phyloP scores from a whole-genome alignment of 2,888 invertebrate species.

The Gnatocerus cornutus region DNA sequence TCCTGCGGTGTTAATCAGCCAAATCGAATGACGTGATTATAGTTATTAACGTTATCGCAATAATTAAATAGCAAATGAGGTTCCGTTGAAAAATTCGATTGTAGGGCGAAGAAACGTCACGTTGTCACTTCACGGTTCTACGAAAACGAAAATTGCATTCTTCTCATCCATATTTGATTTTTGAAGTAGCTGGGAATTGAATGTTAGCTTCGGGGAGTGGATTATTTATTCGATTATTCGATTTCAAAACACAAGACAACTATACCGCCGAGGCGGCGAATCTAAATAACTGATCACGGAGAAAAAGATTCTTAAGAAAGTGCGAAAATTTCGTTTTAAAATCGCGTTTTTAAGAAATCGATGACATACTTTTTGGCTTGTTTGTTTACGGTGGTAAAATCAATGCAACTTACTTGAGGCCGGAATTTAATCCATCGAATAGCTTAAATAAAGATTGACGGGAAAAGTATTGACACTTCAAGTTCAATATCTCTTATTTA shows the following conservation, averaged over 20 bases:
- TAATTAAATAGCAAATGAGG: not conserved
- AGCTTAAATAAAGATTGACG: conserved; percentile 9
- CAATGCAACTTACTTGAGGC: not conserved
- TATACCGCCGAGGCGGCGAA: not conserved
- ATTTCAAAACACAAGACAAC: not conserved
- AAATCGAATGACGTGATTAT: conserved; percentile 4
- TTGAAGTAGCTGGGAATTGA: conserved; percentile 16
- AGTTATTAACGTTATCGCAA: conserved; percentile 6
- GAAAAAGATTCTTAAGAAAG: too few relatives aligned
- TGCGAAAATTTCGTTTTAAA: too few relatives aligned
- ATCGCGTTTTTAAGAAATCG: too few relatives aligned
- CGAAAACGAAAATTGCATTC: conserved; percentile 10
- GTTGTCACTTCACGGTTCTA: not conserved
- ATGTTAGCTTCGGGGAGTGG: conserved; percentile 9
- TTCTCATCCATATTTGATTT: conserved; percentile 26
- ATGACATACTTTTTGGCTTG: too few relatives aligned
- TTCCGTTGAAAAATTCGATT: not conserved
- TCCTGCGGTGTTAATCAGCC: not conserved
- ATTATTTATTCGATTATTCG: conserved; percentile 14
- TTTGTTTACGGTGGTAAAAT: conserved; percentile 1
- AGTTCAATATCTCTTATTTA: not conserved
- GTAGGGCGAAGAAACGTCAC: not conserved
- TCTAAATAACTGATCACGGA: not conserved
- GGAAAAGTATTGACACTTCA: conserved; percentile 3
- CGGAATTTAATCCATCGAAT: conserved; percentile 5